These are phyloP conservation scores for Chloromyia formosa DNA, from an alignment of 2,888 invertebrate species.

Conservation along the genomic window DNA sequence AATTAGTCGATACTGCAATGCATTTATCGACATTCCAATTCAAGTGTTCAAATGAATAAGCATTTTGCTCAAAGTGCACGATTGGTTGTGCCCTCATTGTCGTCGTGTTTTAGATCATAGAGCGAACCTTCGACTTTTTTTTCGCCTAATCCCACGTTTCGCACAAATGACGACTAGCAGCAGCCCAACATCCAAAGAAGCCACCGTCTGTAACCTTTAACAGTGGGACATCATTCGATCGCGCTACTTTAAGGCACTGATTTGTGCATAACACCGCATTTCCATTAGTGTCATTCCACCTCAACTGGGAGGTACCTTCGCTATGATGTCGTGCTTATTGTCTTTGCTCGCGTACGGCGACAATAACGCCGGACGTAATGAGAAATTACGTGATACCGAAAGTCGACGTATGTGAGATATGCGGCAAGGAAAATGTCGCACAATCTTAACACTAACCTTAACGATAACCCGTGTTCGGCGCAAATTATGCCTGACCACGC, in stretches of 20 bases:
- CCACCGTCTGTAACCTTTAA: not conserved
- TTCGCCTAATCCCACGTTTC: slow-evolving; percentile 12
- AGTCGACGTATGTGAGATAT: slow-evolving; percentile 38
- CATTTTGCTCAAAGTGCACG: not conserved
- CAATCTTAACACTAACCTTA: slow-evolving; percentile 44
- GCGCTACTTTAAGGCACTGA: slow-evolving; percentile 22
- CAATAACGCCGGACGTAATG: slow-evolving; percentile 40
- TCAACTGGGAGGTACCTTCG: slow-evolving; percentile 42
- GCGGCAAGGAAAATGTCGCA: slow-evolving; percentile 34
- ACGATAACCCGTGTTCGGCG: slow-evolving; percentile 17
- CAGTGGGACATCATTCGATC: slow-evolving; percentile 6
- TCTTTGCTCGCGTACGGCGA: slow-evolving; percentile 40
- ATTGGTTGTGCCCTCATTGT: not conserved
- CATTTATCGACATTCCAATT: slow-evolving; percentile 9
- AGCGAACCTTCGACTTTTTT: slow-evolving; percentile 7
- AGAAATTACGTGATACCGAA: slow-evolving; percentile 45
- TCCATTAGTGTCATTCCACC: slow-evolving; percentile 49
- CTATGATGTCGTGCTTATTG: slow-evolving; percentile 44
- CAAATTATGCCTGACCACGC: not conserved
- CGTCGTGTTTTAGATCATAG: not conserved
- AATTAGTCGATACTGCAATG: slow-evolving; percentile 2
- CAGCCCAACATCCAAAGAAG: no score
- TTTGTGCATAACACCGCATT: slow-evolving; percentile 46
- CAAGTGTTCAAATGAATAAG: not conserved
- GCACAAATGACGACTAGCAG: not conserved